phyloP scores from a whole-genome alignment of 2,113 vertebrate species.

The Saccopteryx bilineata region DNA sequence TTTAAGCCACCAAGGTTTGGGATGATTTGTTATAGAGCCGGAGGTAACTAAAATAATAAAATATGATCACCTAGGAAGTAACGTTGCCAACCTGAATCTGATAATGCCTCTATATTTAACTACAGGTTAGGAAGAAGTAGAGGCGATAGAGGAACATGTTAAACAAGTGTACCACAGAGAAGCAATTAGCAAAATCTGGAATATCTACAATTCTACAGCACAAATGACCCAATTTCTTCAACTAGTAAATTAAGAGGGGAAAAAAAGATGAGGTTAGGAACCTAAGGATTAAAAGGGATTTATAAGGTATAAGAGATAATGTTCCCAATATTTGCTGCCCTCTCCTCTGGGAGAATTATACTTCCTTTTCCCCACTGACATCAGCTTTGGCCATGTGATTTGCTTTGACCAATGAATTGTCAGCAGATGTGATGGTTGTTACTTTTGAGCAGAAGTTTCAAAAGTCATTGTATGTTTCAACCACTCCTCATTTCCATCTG shows the following conservation, averaged over 20 bases:
- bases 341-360: not conserved
- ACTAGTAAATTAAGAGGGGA: not conserved
- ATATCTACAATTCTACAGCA: not conserved
- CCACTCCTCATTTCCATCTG: constrained; percentile 52
- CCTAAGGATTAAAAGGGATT: not conserved
- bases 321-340: not conserved
- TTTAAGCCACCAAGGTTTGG: not conserved
- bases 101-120: constrained; percentile 43
- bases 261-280: not conserved
- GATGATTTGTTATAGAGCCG: constrained; percentile 5
- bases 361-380: not conserved
- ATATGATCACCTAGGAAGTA: not conserved
- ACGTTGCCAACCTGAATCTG: not conserved
- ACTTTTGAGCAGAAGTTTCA: constrained; percentile 38
- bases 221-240: constrained; percentile 38
- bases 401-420: constrained; percentile 40
- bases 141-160: not conserved
- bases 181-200: constrained; percentile 31
- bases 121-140: constrained; percentile 22
- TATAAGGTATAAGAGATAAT: not conserved
- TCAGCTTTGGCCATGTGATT: not conserved
- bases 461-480: constrained; percentile 15
- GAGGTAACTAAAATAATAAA: not conserved
- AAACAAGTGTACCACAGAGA: not conserved
- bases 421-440: constrained; percentile 19